These are phyloP conservation scores for Lasioglossum villosulum DNA, from an alignment of 2,888 invertebrate species.

Conservation along the genomic window DNA sequence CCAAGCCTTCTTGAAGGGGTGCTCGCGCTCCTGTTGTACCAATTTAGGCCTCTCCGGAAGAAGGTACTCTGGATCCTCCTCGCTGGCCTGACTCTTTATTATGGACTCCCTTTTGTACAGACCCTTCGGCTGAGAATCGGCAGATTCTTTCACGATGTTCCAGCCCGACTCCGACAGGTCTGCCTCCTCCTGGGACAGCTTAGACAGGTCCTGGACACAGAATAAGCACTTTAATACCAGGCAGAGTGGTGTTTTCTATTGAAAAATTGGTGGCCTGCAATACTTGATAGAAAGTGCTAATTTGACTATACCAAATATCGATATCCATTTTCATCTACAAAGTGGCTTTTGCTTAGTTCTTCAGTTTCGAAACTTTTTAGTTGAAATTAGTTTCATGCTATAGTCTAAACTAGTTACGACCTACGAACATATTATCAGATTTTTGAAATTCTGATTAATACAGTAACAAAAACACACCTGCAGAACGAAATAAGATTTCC, in stretches of 20 bases:
- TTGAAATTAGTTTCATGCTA: too few relatives aligned
- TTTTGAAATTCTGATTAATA: background rate
- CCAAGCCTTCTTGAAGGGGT: conserved; percentile 83
- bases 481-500: background rate
- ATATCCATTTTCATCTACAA: background rate
- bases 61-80: conserved; percentile 82
- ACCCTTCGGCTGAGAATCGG: conserved; percentile 66
- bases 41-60: conserved; percentile 82
- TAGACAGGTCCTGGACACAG: conserved; percentile 80
- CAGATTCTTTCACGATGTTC: conserved; percentile 58
- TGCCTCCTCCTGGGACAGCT: conserved; percentile 74
- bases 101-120: conserved; percentile 82
- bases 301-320: background rate
- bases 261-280: background rate
- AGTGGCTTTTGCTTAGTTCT: background rate
- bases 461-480: background rate
- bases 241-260: background rate
- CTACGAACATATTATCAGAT: background rate
- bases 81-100: conserved; percentile 83
- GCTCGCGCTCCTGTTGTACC: conserved; percentile 82
- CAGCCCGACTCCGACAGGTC: conserved; percentile 62
- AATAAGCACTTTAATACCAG: background rate
- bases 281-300: background rate
- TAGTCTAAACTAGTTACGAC: background rate
- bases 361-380: too few relatives aligned